Conservation (phyloP, 2,888 invertebrate genomes). For the Nezara viridula region DNA sequence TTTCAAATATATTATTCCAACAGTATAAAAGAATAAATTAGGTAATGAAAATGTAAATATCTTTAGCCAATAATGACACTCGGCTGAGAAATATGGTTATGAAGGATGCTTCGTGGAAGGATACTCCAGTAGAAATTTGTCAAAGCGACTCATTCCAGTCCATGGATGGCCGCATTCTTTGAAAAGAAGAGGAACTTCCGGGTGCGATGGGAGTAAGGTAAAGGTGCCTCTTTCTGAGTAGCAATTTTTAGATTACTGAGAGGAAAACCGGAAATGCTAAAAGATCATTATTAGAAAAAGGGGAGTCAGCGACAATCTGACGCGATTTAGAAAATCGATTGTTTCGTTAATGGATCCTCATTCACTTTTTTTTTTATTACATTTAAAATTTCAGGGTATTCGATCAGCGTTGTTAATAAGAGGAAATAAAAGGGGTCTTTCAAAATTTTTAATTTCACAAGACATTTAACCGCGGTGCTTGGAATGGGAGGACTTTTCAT, state of each 20-base stretch:
- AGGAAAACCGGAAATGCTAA: background rate
- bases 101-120: background rate
- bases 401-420: background rate
- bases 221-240: background rate
- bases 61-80: background rate
- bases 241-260: background rate
- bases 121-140: background rate
- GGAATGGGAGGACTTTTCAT: background rate
- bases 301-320: background rate
- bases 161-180: background rate
- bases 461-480: background rate
- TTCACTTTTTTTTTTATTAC: background rate
- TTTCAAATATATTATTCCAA: background rate
- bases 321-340: background rate
- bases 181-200: background rate
- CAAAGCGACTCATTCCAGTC: background rate
- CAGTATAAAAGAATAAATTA: no score
- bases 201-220: background rate
- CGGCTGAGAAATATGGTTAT: background rate
- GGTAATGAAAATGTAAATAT: background rate
- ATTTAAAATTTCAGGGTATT: background rate
- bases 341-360: background rate
- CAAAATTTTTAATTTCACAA: conserved; percentile 15
- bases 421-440: background rate
- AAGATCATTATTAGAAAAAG: background rate